These are phyloP conservation scores for Thomomys bottae DNA, from an alignment of 2,113 vertebrate genomes.

Conservation along the genomic window DNA sequence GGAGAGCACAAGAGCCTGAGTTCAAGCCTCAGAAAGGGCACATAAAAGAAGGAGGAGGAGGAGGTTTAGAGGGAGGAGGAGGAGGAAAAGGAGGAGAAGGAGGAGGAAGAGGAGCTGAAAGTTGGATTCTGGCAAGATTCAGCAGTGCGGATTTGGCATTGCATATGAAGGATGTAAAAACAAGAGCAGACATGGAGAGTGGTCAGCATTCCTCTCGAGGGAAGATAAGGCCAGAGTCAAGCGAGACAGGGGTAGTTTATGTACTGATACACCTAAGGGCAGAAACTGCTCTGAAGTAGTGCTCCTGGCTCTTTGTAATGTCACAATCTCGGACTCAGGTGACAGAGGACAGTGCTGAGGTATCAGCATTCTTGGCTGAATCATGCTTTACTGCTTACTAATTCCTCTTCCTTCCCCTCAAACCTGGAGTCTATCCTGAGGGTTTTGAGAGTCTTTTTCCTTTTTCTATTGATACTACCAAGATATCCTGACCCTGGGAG, in stretches of 20 bases:
- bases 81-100: too few species aligned
- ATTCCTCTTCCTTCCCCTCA: constrained; percentile 25
- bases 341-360: neutral
- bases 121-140: neutral
- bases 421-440: neutral
- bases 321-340: neutral
- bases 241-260: neutral
- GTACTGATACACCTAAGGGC: neutral
- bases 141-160: neutral
- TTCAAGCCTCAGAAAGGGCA: too few species aligned
- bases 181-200: neutral
- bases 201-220: neutral
- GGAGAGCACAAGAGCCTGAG: too few species aligned
- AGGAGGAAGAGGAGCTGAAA: too few species aligned
- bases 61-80: too few species aligned
- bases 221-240: neutral
- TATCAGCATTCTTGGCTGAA: neutral
- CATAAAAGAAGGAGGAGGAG: too few species aligned
- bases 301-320: neutral
- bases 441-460: neutral
- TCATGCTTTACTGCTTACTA: neutral
- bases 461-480: neutral
- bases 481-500: neutral
- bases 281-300: neutral
- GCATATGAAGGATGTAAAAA: neutral